Evolutionary conservation across 2,888 invertebrate genomes (phyloP).

Genomic region (Saturnia pavonia): DNA sequence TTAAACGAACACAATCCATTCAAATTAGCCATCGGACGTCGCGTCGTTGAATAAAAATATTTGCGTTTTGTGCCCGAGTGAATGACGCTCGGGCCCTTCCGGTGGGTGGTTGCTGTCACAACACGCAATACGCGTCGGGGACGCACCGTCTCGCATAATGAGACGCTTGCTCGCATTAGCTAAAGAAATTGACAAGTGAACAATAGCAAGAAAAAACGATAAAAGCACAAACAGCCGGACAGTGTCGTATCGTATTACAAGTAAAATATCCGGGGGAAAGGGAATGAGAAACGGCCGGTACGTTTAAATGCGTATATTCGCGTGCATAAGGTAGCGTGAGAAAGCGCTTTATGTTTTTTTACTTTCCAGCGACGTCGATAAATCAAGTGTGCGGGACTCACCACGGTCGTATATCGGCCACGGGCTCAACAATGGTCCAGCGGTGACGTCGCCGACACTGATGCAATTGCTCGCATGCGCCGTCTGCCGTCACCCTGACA

Average conservation of each 20-base stretch:
- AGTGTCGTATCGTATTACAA: slow-evolving; percentile 82
- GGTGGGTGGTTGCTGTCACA: slow-evolving; percentile 82
- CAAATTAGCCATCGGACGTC: slow-evolving; percentile 78
- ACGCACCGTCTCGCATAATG: slow-evolving; percentile 80
- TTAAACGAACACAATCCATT: slow-evolving; percentile 76
- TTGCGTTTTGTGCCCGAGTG: slow-evolving; percentile 77
- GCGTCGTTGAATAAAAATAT: slow-evolving; percentile 75
- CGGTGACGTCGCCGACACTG: slow-evolving; percentile 74
- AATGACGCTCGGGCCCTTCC: slow-evolving; percentile 80
- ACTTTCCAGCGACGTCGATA: slow-evolving; percentile 71
- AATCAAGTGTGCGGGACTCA: slow-evolving; percentile 68
- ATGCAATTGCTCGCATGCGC: slow-evolving; percentile 74
- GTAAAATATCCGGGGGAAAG: slow-evolving; percentile 78
- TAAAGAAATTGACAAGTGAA: slow-evolving; percentile 82
- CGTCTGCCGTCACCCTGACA: slow-evolving; percentile 56
- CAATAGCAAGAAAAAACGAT: slow-evolving; percentile 79
- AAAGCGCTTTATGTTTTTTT: slow-evolving; percentile 78
- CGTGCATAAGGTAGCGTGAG: slow-evolving; percentile 81
- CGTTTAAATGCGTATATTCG: slow-evolving; percentile 78
- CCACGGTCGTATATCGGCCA: slow-evolving; percentile 63
- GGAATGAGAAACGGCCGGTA: slow-evolving; percentile 80
- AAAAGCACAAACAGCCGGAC: slow-evolving; percentile 80
- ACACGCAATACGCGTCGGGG: slow-evolving; percentile 79
- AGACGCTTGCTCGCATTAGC: slow-evolving; percentile 82
- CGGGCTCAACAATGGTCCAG: slow-evolving; percentile 66